These are phyloP conservation scores for Chlorops oryzae DNA, from an alignment of 1,140 invertebrate species.

Conservation along the genomic window DNA sequence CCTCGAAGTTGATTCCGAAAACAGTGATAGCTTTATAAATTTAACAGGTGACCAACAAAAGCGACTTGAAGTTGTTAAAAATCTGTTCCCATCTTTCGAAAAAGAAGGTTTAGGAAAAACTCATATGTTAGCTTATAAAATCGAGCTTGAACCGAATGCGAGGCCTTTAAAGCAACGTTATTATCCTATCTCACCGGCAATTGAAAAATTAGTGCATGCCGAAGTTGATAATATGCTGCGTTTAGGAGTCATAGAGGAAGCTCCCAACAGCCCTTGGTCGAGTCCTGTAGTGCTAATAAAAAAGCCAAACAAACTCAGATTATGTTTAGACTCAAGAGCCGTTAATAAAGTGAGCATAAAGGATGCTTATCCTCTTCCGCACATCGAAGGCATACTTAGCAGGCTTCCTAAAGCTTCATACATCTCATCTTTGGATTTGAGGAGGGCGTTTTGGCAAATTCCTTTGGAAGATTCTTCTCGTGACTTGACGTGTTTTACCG, in stretches of 20 bases:
- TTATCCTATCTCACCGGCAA: constrained; percentile 9
- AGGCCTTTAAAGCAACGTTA: constrained; percentile 8
- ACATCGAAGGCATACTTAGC: constrained; percentile 16
- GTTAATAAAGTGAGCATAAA: constrained; percentile 25
- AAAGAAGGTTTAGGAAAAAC: constrained; percentile 9
- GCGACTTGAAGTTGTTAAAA: not conserved
- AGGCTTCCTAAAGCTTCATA: constrained; percentile 12
- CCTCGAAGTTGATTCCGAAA: no score
- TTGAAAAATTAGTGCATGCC: constrained; percentile 6
- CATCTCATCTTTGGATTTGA: no score
- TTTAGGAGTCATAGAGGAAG: constrained; percentile 4
- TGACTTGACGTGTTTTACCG: constrained; percentile 16
- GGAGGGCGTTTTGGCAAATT: no score
- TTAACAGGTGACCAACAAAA: no score
- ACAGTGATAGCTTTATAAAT: no score
- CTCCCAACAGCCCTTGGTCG: constrained; percentile 3
- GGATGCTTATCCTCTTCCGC: constrained; percentile 30
- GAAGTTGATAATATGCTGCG: constrained; percentile 6
- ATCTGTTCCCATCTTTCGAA: not conserved
- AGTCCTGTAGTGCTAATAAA: no score
- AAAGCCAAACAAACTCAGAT: constrained; percentile 23
- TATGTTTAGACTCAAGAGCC: constrained; percentile 31
- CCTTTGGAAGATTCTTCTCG: no score
- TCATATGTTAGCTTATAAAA: constrained; percentile 1
- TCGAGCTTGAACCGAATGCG: not conserved